These are phyloP conservation scores for Cynaeus angustus DNA, from an alignment of 2,888 invertebrate genomes.

Conservation along the genomic window DNA sequence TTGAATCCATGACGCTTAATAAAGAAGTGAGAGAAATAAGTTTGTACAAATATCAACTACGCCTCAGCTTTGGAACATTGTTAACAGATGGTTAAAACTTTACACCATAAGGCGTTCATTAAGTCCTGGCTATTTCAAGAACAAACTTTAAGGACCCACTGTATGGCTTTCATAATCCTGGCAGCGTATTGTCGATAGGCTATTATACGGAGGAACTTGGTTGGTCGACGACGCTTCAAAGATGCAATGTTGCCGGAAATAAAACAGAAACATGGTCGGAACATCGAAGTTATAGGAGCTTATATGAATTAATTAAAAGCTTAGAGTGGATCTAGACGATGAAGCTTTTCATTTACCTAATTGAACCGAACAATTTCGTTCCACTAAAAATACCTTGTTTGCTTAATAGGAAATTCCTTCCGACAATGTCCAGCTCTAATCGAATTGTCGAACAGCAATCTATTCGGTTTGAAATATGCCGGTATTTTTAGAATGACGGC, in stretches of 20 bases:
- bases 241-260: constrained; percentile 26
- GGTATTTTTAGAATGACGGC: constrained; percentile 28
- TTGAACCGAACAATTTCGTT: constrained; percentile 5
- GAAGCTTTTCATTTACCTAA: constrained; percentile 25
- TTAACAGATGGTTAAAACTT: constrained; percentile 27
- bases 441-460: constrained; percentile 3
- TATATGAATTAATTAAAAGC: constrained; percentile 34
- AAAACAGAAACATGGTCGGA: constrained; percentile 23
- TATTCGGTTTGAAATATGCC: constrained; percentile 8
- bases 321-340: constrained; percentile 1
- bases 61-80: neutral
- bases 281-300: constrained; percentile 20
- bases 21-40: too few relatives aligned
- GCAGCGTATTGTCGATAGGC: constrained; percentile 35
- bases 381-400: constrained; percentile 10
- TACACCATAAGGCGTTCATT: constrained; percentile 15
- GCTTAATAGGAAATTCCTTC: constrained; percentile 7
- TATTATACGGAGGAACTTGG: constrained; percentile 25
- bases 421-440: constrained; percentile 16
- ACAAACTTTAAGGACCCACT: constrained; percentile 9
- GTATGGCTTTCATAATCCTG: constrained; percentile 32
- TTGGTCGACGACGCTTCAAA: constrained; percentile 24
- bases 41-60: neutral
- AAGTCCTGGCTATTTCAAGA: constrained; percentile 26
- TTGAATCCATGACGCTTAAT: too few relatives aligned